Conservation (phyloP, 2,888 invertebrate genomes). For the Andrena bucephala region DNA sequence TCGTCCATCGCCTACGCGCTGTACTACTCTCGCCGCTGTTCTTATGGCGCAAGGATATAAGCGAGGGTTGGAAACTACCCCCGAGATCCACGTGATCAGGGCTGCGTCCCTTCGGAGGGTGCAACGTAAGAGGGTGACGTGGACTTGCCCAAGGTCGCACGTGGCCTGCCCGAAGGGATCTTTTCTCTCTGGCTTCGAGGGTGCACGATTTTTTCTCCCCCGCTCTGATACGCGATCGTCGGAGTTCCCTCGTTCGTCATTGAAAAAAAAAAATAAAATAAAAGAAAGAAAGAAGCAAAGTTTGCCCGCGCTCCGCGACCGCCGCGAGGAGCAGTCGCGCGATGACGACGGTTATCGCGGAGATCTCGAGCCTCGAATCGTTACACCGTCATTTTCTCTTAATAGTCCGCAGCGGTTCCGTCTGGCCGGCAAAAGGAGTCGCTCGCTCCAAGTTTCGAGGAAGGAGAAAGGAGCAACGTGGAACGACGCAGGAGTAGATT, state of each 20-base stretch:
- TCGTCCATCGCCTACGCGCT: conserved; percentile 56
- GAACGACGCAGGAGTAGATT: conserved; percentile 48
- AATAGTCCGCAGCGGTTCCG: no score
- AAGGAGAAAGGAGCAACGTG: conserved; percentile 66
- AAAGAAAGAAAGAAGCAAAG: no score
- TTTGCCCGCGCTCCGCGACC: not conserved
- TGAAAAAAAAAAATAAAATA: not conserved
- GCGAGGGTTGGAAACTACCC: conserved; percentile 69
- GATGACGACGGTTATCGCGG: no score
- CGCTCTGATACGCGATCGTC: conserved; percentile 15
- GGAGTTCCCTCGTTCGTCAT: not conserved
- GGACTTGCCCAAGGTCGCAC: conserved; percentile 80
- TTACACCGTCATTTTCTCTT: no score
- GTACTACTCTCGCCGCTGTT: conserved; percentile 55
- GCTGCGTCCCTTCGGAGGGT: conserved; percentile 72
- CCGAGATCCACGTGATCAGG: conserved; percentile 72
- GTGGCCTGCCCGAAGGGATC: conserved; percentile 72
- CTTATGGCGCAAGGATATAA: conserved; percentile 60
- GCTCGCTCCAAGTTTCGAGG: conserved; percentile 46
- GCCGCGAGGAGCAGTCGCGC: not conserved
- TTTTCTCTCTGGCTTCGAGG: conserved; percentile 56
- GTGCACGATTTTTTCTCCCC: conserved; percentile 48
- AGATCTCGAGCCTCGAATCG: no score
- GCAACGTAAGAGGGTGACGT: conserved; percentile 71
- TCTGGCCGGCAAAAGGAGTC: conserved; percentile 6